Conservation (phyloP, 2,888 invertebrate species). For the Pilophorus perplexus region DNA sequence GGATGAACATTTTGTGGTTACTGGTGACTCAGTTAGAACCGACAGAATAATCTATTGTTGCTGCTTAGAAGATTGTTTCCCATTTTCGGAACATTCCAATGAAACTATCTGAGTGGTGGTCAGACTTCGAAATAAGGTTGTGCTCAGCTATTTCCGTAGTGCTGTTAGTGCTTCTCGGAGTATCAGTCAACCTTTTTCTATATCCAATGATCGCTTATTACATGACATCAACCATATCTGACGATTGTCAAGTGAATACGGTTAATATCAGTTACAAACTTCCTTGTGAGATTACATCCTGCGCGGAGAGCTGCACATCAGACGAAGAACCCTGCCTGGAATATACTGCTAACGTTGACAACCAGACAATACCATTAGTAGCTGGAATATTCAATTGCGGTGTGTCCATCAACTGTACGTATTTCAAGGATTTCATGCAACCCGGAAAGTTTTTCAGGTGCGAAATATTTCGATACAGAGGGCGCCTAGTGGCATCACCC, state of each 20-base stretch:
- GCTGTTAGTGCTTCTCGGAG: slow-evolving; percentile 10
- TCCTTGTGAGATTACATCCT: slow-evolving; percentile 8
- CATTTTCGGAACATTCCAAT: too few relatives aligned
- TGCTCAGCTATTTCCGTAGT: slow-evolving; percentile 20
- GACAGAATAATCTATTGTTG: too few relatives aligned
- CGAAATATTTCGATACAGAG: slow-evolving; percentile 2
- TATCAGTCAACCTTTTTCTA: slow-evolving; percentile 16
- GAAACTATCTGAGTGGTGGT: neutral
- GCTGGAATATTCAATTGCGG: slow-evolving; percentile 21
- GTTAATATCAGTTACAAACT: neutral
- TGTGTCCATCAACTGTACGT: slow-evolving; percentile 17
- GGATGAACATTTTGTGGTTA: too few relatives aligned
- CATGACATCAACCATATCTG: neutral
- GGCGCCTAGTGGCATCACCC: slow-evolving; percentile 9
- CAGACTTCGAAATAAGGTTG: slow-evolving; percentile 24
- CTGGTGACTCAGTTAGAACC: too few relatives aligned
- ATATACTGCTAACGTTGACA: slow-evolving; percentile 2
- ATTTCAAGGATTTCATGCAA: slow-evolving; percentile 22
- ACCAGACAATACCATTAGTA: slow-evolving; percentile 8
- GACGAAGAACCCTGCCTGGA: slow-evolving; percentile 7
- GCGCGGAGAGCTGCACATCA: slow-evolving; percentile 24
- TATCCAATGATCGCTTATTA: slow-evolving; percentile 20
- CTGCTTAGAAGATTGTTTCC: too few relatives aligned
- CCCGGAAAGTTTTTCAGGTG: slow-evolving; percentile 6
- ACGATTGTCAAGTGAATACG: slow-evolving; percentile 10